Conservation (phyloP, 2,797 vertebrate species). For the Iguana delicatissima region DNA sequence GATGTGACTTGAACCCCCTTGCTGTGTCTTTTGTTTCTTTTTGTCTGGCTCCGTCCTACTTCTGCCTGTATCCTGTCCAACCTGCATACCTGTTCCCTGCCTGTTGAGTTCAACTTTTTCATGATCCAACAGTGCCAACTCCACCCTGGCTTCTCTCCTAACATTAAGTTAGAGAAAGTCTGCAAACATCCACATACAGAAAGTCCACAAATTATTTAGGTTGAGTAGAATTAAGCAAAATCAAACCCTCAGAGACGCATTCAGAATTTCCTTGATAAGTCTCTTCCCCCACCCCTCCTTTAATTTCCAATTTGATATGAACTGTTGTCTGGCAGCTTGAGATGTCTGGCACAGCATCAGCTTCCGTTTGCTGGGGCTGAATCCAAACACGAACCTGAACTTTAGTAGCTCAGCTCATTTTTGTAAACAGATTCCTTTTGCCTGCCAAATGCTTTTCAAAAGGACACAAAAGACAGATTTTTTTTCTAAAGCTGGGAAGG, state of each 20-base stretch:
- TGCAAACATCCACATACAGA: constrained; percentile 27
- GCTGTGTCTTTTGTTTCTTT: neutral
- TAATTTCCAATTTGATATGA: constrained; percentile 69
- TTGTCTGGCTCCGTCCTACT: neutral
- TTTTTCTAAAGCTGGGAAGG: neutral
- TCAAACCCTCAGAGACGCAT: constrained; percentile 72
- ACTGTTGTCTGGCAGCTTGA: constrained; percentile 74
- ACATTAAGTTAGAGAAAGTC: neutral
- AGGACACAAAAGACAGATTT: constrained; percentile 67
- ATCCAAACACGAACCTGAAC: constrained; percentile 77
- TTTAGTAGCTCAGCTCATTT: constrained; percentile 74
- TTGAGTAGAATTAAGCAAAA: constrained; percentile 71
- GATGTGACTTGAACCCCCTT: neutral
- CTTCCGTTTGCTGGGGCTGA: constrained; percentile 73
- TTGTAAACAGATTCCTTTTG: constrained; percentile 67
- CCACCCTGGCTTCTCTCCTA: neutral
- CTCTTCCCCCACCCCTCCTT: constrained; percentile 70
- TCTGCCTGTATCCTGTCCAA: neutral
- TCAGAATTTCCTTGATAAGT: constrained; percentile 75
- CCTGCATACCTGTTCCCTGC: neutral
- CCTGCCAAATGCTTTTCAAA: constrained; percentile 73
- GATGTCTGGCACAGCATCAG: constrained; percentile 69
- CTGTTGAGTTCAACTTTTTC: neutral
- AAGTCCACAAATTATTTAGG: constrained; percentile 67
- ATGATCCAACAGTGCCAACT: too few relatives aligned